Conservation (phyloP, 2,113 vertebrate species). For the Pampusana beccarii region DNA sequence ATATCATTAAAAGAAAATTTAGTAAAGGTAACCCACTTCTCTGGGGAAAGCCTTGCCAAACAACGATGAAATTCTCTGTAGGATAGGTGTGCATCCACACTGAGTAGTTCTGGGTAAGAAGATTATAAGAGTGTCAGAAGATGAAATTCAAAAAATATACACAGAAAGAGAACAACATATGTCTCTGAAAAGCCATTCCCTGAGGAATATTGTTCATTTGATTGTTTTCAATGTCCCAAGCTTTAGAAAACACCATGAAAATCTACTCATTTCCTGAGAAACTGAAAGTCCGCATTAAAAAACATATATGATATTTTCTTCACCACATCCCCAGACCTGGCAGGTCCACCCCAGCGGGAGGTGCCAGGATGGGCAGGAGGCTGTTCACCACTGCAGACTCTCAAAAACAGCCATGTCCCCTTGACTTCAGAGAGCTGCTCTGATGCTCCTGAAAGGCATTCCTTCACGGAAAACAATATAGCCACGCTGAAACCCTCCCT, state of each 20-base stretch:
- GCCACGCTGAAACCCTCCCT: fast-evolving
- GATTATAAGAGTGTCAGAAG: background rate
- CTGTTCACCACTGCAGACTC: background rate
- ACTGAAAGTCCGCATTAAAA: background rate
- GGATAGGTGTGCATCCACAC: background rate
- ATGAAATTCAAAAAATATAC: constrained; percentile 1
- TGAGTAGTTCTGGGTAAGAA: background rate
- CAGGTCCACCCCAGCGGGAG: background rate
- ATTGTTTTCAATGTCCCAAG: background rate
- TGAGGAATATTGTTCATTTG: background rate
- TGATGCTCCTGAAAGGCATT: background rate
- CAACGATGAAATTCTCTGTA: background rate
- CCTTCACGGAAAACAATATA: fast-evolving
- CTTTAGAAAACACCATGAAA: background rate
- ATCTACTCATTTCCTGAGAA: background rate
- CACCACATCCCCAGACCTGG: background rate
- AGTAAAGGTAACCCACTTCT: background rate
- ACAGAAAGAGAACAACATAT: background rate
- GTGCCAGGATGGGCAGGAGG: background rate
- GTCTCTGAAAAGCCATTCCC: background rate
- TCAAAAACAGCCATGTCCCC: fast-evolving
- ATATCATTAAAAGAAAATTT: background rate
- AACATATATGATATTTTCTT: background rate
- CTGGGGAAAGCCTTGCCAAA: background rate
- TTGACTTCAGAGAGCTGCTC: background rate